Evolutionary conservation across 2,888 invertebrate species (phyloP).

Genomic region (Nemurella pictetii): DNA sequence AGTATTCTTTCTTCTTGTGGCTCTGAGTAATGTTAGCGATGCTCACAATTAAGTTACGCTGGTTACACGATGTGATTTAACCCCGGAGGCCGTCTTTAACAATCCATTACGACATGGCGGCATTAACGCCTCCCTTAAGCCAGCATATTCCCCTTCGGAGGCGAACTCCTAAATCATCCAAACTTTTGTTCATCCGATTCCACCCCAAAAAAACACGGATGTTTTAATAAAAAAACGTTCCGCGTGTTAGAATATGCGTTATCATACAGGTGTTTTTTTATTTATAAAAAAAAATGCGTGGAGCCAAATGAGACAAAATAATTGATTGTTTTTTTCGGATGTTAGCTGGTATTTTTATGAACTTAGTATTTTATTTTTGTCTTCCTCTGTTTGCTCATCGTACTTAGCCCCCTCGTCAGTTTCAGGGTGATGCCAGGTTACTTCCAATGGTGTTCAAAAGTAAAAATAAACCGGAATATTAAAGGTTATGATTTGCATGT

Average conservation of each 20-base stretch:
- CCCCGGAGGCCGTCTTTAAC: conserved; percentile 19
- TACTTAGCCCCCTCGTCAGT: too few relatives aligned
- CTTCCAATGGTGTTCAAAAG: too few relatives aligned
- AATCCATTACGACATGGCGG: conserved; percentile 4
- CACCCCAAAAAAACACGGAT: too few relatives aligned
- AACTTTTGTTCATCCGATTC: neutral
- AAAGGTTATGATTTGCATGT: too few relatives aligned
- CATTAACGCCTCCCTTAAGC: neutral
- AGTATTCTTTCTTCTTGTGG: neutral
- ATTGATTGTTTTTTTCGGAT: too few relatives aligned
- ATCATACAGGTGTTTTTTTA: conserved; percentile 7
- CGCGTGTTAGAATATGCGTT: neutral
- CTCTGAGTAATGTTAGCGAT: neutral
- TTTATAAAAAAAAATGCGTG: neutral
- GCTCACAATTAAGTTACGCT: conserved; percentile 7
- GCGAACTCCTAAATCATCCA: neutral
- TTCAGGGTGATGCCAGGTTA: too few relatives aligned
- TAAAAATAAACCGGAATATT: too few relatives aligned
- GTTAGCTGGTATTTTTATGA: too few relatives aligned
- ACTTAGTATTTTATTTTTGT: too few relatives aligned
- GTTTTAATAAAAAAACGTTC: neutral
- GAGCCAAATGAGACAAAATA: too few relatives aligned
- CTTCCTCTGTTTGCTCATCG: too few relatives aligned
- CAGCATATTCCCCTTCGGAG: neutral
- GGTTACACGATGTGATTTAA: conserved; percentile 12